phyloP scores from a whole-genome alignment of 1,140 invertebrate genomes.

The Listronotus bonariensis region DNA sequence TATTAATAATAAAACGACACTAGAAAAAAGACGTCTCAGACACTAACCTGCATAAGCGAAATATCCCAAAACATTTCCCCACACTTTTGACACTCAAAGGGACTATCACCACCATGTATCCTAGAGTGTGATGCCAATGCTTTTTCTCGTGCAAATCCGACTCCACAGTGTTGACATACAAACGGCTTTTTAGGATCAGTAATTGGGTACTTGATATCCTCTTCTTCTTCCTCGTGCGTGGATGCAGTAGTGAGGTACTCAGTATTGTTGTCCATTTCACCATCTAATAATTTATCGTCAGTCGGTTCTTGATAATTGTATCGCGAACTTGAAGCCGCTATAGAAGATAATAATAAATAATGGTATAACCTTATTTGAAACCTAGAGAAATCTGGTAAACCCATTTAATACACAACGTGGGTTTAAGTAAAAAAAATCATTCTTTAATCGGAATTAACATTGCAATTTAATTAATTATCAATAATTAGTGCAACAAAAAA shows the following conservation, averaged over 20 bases:
- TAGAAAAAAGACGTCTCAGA: background rate
- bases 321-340: constrained; percentile 19
- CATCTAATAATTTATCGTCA: constrained; percentile 55
- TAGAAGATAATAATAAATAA: too few species aligned
- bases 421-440: too few species aligned
- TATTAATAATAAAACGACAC: too few species aligned
- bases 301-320: constrained; percentile 12
- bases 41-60: constrained; percentile 59
- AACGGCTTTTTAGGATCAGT: constrained; percentile 76
- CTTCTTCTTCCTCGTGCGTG: constrained; percentile 18
- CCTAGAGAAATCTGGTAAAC: too few species aligned
- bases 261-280: constrained; percentile 53
- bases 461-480: too few species aligned
- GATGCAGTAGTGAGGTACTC: constrained; percentile 41
- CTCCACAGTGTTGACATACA: constrained; percentile 78
- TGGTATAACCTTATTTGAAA: too few species aligned
- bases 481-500: too few species aligned
- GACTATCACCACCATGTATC: constrained; percentile 74
- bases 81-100: constrained; percentile 75
- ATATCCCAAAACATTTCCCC: constrained; percentile 80
- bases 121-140: constrained; percentile 73
- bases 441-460: too few species aligned
- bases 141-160: constrained; percentile 79
- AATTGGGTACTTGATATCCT: constrained; percentile 62
- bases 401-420: too few species aligned